Evolutionary conservation across 2,888 invertebrate species (phyloP), one percentile per base, ranked within the genome.

Genomic region (Agrilus biguttatus): DNA sequence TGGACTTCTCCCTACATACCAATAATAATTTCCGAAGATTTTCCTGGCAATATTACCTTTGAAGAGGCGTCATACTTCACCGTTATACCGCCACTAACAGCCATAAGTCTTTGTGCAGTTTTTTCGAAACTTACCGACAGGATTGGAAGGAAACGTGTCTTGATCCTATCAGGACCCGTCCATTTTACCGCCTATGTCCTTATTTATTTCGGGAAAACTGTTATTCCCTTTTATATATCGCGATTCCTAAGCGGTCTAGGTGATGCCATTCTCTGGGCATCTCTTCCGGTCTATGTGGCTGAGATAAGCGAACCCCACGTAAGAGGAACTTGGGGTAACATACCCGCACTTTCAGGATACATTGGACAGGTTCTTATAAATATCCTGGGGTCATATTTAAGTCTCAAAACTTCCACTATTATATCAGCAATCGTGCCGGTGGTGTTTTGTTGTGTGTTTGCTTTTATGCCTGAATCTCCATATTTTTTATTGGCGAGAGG

Each of bases 401-500:
- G 67, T 46, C 70, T 76, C 61, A 56, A 58, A 49, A 61, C 60
- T 17, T 64, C 75, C 47, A 75, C 74, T 42, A 65, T 65, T 43
- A 69, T 76, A 57, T 77, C 75, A 56, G 63, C 75, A 50, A 58
- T 71, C 48, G 65, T 77, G 42, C 75, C 78, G 10, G 60, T 77
- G 33, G 51, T 73, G 33, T 74, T 77, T 53, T 60, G 77, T 21
- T 42, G 74, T 13, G 62, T 70, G 14, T 74, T 79, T 58, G 10
- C 37, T 7, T 74, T 74, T 56, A 66, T 80, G 56, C 82, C 81
- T n/a, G 83, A 83, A 66, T 53, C 58, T 5, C 61, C 61, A 0
- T 60, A 60, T 42, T 59, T 50, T 38, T 52, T 51, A 17, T 43
- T 60, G 5, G 57, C 54, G 50, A 54, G 56, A 44, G 52, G 50